Evolutionary conservation across 1,140 invertebrate species (phyloP).

Genomic region (Chymomyza costata): DNA sequence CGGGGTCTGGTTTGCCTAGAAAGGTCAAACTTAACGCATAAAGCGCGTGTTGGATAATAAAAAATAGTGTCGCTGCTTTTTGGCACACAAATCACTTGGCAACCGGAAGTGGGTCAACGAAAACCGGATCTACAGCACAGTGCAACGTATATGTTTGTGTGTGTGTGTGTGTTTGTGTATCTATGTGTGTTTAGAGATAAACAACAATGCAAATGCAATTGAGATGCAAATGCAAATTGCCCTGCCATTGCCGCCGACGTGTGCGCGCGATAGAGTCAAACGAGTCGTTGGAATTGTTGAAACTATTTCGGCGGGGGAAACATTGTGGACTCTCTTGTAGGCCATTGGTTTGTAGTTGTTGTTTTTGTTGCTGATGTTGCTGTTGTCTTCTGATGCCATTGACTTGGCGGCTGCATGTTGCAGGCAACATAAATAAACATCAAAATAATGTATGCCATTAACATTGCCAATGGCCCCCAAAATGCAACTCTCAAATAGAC

Average conservation of each 20-base stretch:
- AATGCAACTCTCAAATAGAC: too few relatives aligned
- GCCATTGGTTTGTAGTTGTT: conserved; percentile 49
- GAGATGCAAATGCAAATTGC: conserved; percentile 69
- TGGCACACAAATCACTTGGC: conserved; percentile 27
- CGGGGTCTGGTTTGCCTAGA: conserved; percentile 38
- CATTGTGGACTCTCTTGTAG: too few relatives aligned
- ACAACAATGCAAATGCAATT: conserved; percentile 60
- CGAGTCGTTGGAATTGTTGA: too few relatives aligned
- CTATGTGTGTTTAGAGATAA: conserved; percentile 56
- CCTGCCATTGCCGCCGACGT: background rate
- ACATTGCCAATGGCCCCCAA: conserved; percentile 68
- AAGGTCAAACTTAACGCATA: conserved; percentile 45
- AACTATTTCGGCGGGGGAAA: too few relatives aligned
- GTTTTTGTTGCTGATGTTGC: conserved; percentile 5
- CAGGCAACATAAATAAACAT: conserved; percentile 68
- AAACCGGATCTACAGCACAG: conserved; percentile 58
- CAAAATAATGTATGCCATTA: conserved; percentile 69
- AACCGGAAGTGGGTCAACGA: conserved; percentile 68
- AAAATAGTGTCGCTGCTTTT: background rate
- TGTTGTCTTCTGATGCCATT: conserved; percentile 8
- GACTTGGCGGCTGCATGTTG: conserved; percentile 4
- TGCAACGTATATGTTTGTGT: too few relatives aligned
- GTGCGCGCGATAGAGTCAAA: too few relatives aligned
- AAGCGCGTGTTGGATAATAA: background rate
- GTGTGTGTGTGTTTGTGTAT: conserved; percentile 64